A percentile compares a stretch with the other conserved stretches of the same genome.
These are phyloP conservation scores for Periphyllus acericola DNA, from an alignment of 2,888 invertebrate genomes.

Conservation along the genomic window DNA sequence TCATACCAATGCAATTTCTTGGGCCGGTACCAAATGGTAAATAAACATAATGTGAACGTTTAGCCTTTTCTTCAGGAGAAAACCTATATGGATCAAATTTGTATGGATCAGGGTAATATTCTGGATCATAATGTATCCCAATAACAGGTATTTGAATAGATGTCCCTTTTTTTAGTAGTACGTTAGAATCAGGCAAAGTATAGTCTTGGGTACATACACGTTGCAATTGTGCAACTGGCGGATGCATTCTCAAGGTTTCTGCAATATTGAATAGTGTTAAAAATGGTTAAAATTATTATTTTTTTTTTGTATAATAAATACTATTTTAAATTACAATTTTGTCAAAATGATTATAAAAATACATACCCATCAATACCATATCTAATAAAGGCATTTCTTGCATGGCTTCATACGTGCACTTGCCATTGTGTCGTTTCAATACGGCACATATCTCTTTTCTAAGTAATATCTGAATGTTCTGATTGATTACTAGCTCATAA, in stretches of 20 bases:
- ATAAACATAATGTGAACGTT: slow-evolving; percentile 71
- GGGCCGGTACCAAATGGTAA: slow-evolving; percentile 73
- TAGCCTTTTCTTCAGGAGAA: slow-evolving; percentile 70
- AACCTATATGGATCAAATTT: slow-evolving; percentile 75
- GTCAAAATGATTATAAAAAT: no score
- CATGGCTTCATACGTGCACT: slow-evolving; percentile 66
- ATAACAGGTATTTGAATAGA: slow-evolving; percentile 67
- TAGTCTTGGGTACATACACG: slow-evolving; percentile 72
- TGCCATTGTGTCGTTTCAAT: slow-evolving; percentile 67
- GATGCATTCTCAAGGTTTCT: slow-evolving; percentile 73
- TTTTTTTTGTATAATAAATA: neutral
- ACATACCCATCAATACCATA: slow-evolving; percentile 65
- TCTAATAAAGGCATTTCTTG: slow-evolving; percentile 67
- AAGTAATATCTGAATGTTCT: slow-evolving; percentile 69
- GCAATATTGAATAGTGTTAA: slow-evolving; percentile 65
- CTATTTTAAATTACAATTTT: no score
- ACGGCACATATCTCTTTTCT: slow-evolving; percentile 68
- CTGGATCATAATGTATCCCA: slow-evolving; percentile 73
- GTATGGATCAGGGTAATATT: slow-evolving; percentile 73
- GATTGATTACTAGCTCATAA: slow-evolving; percentile 70
- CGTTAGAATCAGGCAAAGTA: slow-evolving; percentile 69
- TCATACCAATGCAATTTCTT: slow-evolving; percentile 72
- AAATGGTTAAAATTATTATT: neutral
- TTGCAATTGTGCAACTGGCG: slow-evolving; percentile 71
- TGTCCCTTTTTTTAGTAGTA: slow-evolving; percentile 69